phyloP scores from a whole-genome alignment of 2,797 vertebrate species.

The Cynopterus sphinx region DNA sequence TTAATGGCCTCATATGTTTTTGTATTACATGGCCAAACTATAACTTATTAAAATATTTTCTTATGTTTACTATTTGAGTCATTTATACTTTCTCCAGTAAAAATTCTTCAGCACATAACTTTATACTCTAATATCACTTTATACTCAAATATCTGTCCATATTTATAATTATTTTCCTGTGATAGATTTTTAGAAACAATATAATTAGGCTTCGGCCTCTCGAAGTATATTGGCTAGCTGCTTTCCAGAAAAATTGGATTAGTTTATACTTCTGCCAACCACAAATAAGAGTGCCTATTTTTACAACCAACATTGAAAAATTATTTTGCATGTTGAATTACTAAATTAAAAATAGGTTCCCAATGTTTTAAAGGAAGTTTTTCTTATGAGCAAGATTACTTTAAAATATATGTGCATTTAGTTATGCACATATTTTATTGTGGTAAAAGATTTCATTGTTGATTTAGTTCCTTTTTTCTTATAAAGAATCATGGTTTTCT shows the following conservation, averaged over 20 bases:
- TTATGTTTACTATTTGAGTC: background rate
- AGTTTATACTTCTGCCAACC: background rate
- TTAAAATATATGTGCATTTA: background rate
- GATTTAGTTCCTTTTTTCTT: background rate
- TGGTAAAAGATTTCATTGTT: background rate
- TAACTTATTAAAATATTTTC: constrained; percentile 21
- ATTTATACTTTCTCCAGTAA: background rate
- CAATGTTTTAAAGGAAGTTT: background rate
- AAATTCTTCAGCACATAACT: background rate
- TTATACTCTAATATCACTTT: background rate
- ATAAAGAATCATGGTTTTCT: background rate
- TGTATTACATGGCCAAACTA: background rate
- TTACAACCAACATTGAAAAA: background rate
- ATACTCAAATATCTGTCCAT: background rate
- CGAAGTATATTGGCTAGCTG: background rate
- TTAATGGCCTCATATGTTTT: background rate
- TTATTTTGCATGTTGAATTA: background rate
- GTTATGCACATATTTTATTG: background rate
- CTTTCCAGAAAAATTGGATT: background rate
- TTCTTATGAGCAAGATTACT: background rate
- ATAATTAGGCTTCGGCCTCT: background rate
- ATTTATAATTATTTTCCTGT: background rate
- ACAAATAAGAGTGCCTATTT: background rate
- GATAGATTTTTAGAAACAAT: background rate
- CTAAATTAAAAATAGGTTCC: background rate